Percentiles rank a stretch among this genome's conserved stretches.
Evolutionary conservation across 2,888 invertebrate genomes (phyloP).

Genomic region (Mactromeris polynyma): DNA sequence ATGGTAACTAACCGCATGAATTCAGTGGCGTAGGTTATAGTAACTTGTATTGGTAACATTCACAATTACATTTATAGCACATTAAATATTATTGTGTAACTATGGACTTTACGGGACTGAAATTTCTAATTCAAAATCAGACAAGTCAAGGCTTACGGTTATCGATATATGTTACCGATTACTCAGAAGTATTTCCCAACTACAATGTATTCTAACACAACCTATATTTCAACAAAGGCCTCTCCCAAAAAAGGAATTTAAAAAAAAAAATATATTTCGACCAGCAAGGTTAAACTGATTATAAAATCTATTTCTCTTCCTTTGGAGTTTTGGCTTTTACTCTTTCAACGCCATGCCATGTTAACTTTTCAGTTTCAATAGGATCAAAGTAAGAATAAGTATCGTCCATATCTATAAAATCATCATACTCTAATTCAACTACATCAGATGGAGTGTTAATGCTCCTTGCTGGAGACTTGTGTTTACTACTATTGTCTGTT

Average conservation of each 20-base stretch:
- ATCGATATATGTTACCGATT: background rate
- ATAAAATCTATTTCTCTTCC: slow-evolving; percentile 5
- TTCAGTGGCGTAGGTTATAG: no score
- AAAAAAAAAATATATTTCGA: background rate
- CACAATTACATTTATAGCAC: no score
- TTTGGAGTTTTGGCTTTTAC: slow-evolving; percentile 67
- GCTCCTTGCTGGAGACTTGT: slow-evolving; percentile 81
- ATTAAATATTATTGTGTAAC: no score
- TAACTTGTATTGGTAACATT: no score
- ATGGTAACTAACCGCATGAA: no score
- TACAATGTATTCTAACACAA: background rate
- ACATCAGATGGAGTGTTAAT: slow-evolving; percentile 79
- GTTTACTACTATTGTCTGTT: slow-evolving; percentile 68
- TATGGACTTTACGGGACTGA: no score
- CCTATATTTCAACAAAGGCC: background rate
- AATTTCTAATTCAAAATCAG: background rate
- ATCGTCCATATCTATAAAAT: slow-evolving; percentile 83
- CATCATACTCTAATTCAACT: slow-evolving; percentile 83
- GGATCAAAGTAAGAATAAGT: slow-evolving; percentile 84
- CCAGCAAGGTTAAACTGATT: background rate
- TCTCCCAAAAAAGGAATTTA: background rate
- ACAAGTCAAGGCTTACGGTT: no score
- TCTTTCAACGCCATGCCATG: slow-evolving; percentile 82
- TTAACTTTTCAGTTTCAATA: slow-evolving; percentile 79
- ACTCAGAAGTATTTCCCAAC: background rate